These are phyloP conservation scores for Pocillopora damicornis DNA, from an alignment of 64 coral and sea anemone genomes.

Conservation along the genomic window DNA sequence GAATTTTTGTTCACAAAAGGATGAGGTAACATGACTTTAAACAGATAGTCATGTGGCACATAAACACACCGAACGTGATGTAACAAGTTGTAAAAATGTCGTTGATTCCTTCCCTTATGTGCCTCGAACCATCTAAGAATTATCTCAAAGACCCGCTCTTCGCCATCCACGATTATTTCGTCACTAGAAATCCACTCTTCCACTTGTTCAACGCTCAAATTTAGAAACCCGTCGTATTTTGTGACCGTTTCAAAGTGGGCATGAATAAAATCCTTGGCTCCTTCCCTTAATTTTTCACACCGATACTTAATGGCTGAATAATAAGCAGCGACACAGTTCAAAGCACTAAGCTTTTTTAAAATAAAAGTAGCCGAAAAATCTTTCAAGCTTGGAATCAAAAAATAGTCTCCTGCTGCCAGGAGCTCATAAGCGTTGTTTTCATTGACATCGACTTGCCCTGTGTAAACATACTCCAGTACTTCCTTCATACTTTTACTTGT, in stretches of 20 bases:
- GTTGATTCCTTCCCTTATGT: background rate
- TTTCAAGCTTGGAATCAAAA: slow-evolving; percentile 25
- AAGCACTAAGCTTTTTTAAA: background rate
- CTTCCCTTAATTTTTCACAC: slow-evolving; percentile 18
- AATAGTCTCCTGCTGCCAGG: slow-evolving; percentile 14
- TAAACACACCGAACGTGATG: slow-evolving; percentile 12
- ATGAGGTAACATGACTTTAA: background rate
- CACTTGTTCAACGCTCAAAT: slow-evolving; percentile 16
- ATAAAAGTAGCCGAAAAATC: background rate
- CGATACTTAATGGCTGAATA: slow-evolving; percentile 4
- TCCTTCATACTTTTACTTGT: slow-evolving; percentile 24
- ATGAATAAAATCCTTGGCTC: slow-evolving; percentile 26
- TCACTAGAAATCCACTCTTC: slow-evolving; percentile 34
- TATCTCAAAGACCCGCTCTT: slow-evolving; percentile 8
- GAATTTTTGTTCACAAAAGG: background rate
- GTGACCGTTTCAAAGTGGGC: background rate
- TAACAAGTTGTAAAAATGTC: slow-evolving; percentile 31
- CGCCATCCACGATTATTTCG: slow-evolving; percentile 20
- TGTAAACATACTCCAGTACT: slow-evolving; percentile 38
- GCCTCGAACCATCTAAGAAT: slow-evolving; percentile 16
- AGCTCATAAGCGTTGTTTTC: slow-evolving; percentile 15
- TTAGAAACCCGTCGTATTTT: background rate
- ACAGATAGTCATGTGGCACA: background rate
- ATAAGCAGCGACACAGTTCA: slow-evolving; percentile 11
- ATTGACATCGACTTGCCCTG: slow-evolving; percentile 28